Evolutionary conservation across 2,113 vertebrate genomes (phyloP).

Genomic region (Chloropsis hardwickii): DNA sequence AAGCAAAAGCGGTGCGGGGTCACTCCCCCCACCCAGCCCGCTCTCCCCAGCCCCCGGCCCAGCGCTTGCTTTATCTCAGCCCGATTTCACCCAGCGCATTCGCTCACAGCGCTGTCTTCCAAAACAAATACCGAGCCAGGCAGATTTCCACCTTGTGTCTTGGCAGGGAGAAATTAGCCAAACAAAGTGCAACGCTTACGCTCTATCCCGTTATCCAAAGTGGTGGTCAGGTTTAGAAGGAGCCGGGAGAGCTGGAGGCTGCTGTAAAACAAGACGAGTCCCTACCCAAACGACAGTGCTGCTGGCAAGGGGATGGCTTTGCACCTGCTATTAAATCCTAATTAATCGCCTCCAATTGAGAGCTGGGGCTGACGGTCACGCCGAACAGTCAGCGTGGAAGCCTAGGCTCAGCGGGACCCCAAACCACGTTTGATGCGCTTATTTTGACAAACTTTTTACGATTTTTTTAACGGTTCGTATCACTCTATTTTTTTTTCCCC

Average conservation of each 20-base stretch:
- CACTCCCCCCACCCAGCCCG: too few species aligned
- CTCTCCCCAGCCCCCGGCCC: not conserved
- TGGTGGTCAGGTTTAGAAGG: not conserved
- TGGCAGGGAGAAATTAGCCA: slow-evolving; percentile 23
- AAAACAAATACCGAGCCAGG: not conserved
- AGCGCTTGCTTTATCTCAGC: not conserved
- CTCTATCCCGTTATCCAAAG: not conserved
- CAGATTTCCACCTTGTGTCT: slow-evolving; percentile 23
- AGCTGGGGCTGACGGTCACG: not conserved
- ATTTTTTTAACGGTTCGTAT: not conserved
- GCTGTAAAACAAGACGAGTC: not conserved
- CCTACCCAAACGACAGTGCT: not conserved
- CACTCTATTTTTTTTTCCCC: too few species aligned
- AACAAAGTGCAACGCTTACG: not conserved
- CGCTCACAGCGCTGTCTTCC: not conserved
- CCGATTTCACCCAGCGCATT: not conserved
- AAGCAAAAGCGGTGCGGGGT: not conserved
- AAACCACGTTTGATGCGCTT: not conserved
- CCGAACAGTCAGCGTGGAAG: not conserved
- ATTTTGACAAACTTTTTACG: not conserved
- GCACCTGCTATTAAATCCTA: slow-evolving; percentile 64
- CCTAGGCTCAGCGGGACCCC: not conserved
- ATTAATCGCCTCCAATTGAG: not conserved
- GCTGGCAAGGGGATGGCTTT: not conserved
- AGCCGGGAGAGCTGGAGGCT: not conserved